Percentiles rank a stretch among this genome's conserved stretches.
Conservation (phyloP, 2,888 invertebrate genomes). For the Ditylenchus weischeri region DNA sequence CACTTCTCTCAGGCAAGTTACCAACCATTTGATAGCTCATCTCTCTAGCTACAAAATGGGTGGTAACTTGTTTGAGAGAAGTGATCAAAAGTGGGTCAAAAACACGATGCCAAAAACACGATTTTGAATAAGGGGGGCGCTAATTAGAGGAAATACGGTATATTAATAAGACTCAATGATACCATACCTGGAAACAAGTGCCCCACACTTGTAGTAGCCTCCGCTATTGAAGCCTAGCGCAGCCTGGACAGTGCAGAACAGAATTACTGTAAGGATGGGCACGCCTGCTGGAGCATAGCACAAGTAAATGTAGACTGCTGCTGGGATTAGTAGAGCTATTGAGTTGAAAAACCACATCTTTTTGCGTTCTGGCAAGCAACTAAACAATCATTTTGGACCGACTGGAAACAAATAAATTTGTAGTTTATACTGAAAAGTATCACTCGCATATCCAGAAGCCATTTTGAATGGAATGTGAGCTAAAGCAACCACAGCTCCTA, state of each 20-base stretch:
- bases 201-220: constrained; percentile 53
- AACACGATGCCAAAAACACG: too few species aligned
- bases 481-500: constrained; percentile 24
- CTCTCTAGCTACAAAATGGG: too few species aligned
- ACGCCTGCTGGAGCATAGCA: constrained; percentile 37
- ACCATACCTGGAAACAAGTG: constrained; percentile 46
- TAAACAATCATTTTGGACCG: constrained; percentile 13
- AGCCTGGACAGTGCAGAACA: constrained; percentile 42
- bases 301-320: constrained; percentile 27
- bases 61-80: too few species aligned
- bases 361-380: constrained; percentile 42
- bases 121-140: too few species aligned
- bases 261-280: constrained; percentile 29
- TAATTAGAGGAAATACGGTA: too few species aligned
- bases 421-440: constrained; percentile 24
- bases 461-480: constrained; percentile 36
- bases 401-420: constrained; percentile 7
- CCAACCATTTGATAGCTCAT: too few species aligned
- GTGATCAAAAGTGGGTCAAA: too few species aligned
- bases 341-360: constrained; percentile 54
- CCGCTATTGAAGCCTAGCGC: constrained; percentile 47
- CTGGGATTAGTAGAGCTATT: constrained; percentile 42
- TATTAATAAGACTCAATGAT: too few species aligned
- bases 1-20: too few species aligned
- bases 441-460: constrained; percentile 29